A percentile compares a stretch with the other conserved stretches of the same genome.
Conservation (phyloP, 2,797 vertebrate species). For the Urosaurus nigricauda region DNA sequence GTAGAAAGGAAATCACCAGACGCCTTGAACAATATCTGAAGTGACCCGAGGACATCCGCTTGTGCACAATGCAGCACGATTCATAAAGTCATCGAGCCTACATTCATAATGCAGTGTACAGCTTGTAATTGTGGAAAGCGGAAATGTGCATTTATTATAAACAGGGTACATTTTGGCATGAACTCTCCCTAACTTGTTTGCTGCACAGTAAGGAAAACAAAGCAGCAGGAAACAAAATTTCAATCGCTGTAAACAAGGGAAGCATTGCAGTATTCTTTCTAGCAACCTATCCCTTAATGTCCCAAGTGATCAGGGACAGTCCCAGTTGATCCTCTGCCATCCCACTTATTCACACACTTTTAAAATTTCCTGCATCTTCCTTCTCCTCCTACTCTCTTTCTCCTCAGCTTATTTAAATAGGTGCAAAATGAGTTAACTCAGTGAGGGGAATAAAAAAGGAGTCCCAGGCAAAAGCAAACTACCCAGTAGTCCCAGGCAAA, state of each 20-base stretch:
- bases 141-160: neutral
- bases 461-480: too few species aligned
- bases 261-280: too few species aligned
- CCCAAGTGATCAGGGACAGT: too few species aligned
- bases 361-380: too few species aligned
- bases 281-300: too few species aligned
- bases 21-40: neutral
- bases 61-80: neutral
- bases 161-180: neutral
- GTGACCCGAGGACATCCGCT: neutral
- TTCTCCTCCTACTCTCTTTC: too few species aligned
- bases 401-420: too few species aligned
- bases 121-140: neutral
- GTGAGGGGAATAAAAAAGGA: too few species aligned
- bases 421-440: too few species aligned
- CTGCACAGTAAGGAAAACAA: neutral
- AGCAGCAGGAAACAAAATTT: neutral
- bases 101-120: slow-evolving; percentile 1
- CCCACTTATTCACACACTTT: too few species aligned
- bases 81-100: neutral
- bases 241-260: neutral
- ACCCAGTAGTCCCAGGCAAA: too few species aligned
- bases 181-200: neutral
- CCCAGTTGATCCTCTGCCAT: too few species aligned
- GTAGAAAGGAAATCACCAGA: slow-evolving; percentile 4